Base-by-base conservation (phyloP, 2,888 invertebrate species). In the Nineta flava region DNA sequence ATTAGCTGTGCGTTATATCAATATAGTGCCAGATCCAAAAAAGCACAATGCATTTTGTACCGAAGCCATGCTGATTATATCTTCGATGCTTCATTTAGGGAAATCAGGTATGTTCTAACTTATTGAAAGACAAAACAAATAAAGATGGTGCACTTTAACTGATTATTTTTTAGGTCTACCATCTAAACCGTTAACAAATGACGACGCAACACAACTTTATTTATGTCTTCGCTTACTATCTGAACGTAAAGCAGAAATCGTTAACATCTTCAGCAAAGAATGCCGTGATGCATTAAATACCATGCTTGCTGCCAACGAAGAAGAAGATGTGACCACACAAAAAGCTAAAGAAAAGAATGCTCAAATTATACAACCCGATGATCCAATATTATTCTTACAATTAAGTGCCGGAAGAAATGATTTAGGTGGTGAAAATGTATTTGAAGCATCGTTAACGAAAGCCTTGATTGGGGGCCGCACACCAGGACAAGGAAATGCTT, bases 401-500 rank as follows among this genome's bases (percentile, higher is more conserved):
- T 71, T 93, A 45, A 78, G 73, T 47, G 72, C 73, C 1, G 76
- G 78, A 55, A 78, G 76, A 53, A 76, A 77, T 46, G 68, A 69
- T 54, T 55, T 75, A 21, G 72, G 71, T 3, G 71, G 75, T 9
- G 79, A 81, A 61, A 84, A 99, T 64, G 84, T 96, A 57, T 97
- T 99, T 69, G 97, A 99, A 65, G 78, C 91, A 41, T 91, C 95
- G 44, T 74, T 99, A 53, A 86, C 80, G 51, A 91, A 88, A 62
- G 95, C 94, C 1, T 74, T 95, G 52, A 86, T 87, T 42, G 87
- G 86, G 2, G 61, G 61, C 15, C 57, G 58, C 12, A 31, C 32
- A 31, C 31, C 48, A 19, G 49, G 51, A 26, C 56, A 55, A 12
- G 51, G 64, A 3, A 57, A 60, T 46, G 56, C 65, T 13, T 68